Evolutionary conservation across 2,113 vertebrate genomes (phyloP), one percentile per base, ranked within the genome.

Genomic region (Opisthocomus hoazin): DNA sequence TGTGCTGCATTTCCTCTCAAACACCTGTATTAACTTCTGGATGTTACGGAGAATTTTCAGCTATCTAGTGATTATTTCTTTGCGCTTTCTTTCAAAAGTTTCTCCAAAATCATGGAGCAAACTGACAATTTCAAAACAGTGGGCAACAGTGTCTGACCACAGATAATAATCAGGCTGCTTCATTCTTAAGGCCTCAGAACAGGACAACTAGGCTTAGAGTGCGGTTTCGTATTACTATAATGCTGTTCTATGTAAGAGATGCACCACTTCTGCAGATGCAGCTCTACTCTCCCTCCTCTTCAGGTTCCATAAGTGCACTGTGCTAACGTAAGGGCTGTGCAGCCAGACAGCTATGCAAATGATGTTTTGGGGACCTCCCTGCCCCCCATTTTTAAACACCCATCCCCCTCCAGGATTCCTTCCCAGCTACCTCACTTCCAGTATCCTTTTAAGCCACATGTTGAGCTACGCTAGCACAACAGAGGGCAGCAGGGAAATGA

Each of bases 121-220:
- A 39, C 6, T 6, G 26, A 32, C 30, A 11, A 32, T 46, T 80
- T 54, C 61, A 48, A 21, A 84, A n/a, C 6, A 89, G 23, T 5
- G 2, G 34, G 36, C 39, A 75, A 36, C 18, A 16, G 15, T 2
- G 17, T 37, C n/a, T 3, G 0, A 39, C 23, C 6, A 2, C 46
- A 41, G 14, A 30, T 19, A 3, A 77, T 36, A 53, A 56, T 41
- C 17, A 32, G 34, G 26, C 34, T 68, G 34, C 48, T 68, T 37
- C 41, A 39, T 15, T 43, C 39, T n/a, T 46, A 65, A 9, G 19
- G 32, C 17, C 24, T 66, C 21, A 39, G 53, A 36, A 50, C 9
- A 12, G 13, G 36, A 63, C 8, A 77, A 16, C 15, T 46, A 76
- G 73, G 23, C 43, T 91, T 2, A 50, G 41, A 39, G 15, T 48